phyloP scores from a whole-genome alignment of 2,113 vertebrate species.

The Zosterops lateralis region DNA sequence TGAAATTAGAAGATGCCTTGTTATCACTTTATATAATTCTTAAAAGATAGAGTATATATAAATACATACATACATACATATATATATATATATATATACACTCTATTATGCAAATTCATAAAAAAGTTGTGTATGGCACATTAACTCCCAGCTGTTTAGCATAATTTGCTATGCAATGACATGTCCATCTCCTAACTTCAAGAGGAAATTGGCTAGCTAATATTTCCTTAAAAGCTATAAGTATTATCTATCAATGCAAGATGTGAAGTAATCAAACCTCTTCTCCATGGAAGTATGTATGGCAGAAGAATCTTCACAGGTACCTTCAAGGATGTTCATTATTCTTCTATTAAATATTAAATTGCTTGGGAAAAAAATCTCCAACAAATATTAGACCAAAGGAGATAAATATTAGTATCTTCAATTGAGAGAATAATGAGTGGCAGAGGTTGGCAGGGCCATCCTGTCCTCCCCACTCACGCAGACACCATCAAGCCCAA shows the following conservation, averaged over 20 bases:
- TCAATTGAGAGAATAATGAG: neutral
- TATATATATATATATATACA: neutral
- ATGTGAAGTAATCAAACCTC: neutral
- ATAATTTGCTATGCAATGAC: neutral
- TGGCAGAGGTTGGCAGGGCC: neutral
- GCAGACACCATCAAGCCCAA: neutral
- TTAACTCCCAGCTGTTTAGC: slow-evolving; percentile 17
- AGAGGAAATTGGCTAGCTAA: slow-evolving; percentile 7
- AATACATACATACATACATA: neutral
- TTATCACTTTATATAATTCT: neutral
- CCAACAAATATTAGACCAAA: neutral
- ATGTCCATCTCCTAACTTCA: neutral
- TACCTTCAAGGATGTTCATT: neutral
- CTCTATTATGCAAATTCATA: neutral
- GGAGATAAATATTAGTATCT: neutral
- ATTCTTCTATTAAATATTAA: neutral
- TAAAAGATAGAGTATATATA: neutral
- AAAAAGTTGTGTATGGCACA: neutral
- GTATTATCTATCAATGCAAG: neutral
- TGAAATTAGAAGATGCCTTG: neutral
- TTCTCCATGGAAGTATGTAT: neutral
- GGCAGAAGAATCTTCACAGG: neutral
- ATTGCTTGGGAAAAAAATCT: neutral
- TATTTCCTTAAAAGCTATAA: slow-evolving; percentile 19
- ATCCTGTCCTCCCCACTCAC: neutral